Percentiles rank a stretch among this genome's conserved stretches.
Conservation (phyloP, 2,113 vertebrate species). For the Aegithalos caudatus region DNA sequence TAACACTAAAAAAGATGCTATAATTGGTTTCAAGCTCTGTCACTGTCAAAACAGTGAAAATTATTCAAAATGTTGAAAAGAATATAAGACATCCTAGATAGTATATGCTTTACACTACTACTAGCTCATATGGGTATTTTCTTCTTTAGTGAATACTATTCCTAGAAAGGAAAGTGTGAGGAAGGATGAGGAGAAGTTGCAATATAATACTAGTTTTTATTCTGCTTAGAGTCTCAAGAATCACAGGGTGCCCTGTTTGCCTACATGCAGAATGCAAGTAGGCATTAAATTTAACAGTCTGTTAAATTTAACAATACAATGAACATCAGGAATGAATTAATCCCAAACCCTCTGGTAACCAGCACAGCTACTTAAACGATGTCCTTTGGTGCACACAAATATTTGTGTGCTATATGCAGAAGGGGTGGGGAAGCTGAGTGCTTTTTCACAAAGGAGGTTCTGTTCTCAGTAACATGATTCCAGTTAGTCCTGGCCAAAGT, state of each 20-base stretch:
- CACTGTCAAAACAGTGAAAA: background rate
- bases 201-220: background rate
- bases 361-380: background rate
- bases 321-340: constrained; percentile 56
- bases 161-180: background rate
- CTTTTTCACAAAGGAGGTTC: constrained; percentile 52
- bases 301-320: constrained; percentile 41
- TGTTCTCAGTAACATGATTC: constrained; percentile 62
- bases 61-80: background rate
- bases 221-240: background rate
- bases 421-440: background rate
- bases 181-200: background rate
- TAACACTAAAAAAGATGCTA: background rate
- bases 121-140: background rate
- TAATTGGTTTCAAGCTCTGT: background rate
- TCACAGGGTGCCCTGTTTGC: background rate
- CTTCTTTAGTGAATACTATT: background rate
- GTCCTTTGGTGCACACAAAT: background rate
- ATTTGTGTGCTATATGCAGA: background rate
- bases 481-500: constrained; percentile 14
- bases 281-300: constrained; percentile 3
- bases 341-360: constrained; percentile 15
- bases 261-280: background rate
- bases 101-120: background rate
- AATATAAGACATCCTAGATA: background rate